Percentiles rank a stretch among this genome's conserved stretches.
Conservation (phyloP, 2,888 invertebrate species). For the Caradrina clavipalpis region DNA sequence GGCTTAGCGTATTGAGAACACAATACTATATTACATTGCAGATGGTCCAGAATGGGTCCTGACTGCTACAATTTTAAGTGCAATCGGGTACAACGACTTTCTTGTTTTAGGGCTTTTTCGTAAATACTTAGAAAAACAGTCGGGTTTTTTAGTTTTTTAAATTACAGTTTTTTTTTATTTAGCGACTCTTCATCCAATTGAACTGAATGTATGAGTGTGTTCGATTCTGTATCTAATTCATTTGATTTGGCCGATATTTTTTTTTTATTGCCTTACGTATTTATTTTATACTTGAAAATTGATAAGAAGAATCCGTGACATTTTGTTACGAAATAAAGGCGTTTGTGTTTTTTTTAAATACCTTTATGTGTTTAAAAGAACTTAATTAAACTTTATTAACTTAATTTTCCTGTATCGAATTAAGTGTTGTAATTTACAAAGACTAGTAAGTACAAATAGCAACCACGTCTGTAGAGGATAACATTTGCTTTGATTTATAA, state of each 20-base stretch:
- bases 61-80: no score
- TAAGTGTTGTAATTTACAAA: not conserved
- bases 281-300: slow-evolving; percentile 31
- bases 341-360: not conserved
- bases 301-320: slow-evolving; percentile 47
- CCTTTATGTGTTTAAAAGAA: not conserved
- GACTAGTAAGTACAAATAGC: not conserved
- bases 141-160: no score
- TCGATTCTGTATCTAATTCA: slow-evolving; percentile 6
- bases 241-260: slow-evolving; percentile 11
- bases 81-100: no score
- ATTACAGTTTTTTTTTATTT: no score
- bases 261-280: slow-evolving; percentile 20
- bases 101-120: no score
- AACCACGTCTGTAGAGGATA: not conserved
- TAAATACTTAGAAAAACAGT: no score
- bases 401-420: not conserved
- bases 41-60: no score
- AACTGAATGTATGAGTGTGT: slow-evolving; percentile 12
- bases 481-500: not conserved
- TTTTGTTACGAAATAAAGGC: slow-evolving; percentile 32
- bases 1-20: no score
- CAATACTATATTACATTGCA: no score
- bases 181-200: slow-evolving; percentile 8
- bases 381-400: no score